These are phyloP conservation scores for Triplophysa bombifrons DNA, from an alignment of 2,797 vertebrate genomes.

Conservation along the genomic window DNA sequence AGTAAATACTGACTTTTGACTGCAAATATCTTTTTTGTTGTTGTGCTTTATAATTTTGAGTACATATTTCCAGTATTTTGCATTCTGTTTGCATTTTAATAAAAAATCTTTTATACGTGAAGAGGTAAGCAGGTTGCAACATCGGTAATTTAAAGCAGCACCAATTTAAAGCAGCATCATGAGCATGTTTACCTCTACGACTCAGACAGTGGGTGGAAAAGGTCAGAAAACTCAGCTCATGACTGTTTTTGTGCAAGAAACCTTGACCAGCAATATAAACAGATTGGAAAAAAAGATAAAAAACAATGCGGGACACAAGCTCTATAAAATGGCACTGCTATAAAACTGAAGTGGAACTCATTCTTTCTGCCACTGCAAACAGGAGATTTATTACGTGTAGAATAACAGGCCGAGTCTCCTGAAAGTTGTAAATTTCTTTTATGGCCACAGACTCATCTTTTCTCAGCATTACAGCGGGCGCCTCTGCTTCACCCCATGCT, in stretches of 20 bases:
- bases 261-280: background rate
- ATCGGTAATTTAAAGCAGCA: background rate
- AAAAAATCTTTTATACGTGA: background rate
- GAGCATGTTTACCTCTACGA: background rate
- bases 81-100: background rate
- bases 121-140: background rate
- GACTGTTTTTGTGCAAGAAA: background rate
- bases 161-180: background rate
- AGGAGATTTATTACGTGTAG: slow-evolving; percentile 33
- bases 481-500: background rate
- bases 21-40: too few relatives aligned
- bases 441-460: slow-evolving; percentile 59
- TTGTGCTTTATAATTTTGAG: background rate
- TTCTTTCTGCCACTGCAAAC: slow-evolving; percentile 21
- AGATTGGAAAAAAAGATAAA: background rate
- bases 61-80: background rate
- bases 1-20: too few relatives aligned
- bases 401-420: slow-evolving; percentile 1
- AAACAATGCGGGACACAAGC: background rate
- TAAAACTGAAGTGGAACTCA: slow-evolving; percentile 7
- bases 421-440: slow-evolving; percentile 62
- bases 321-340: slow-evolving; percentile 20
- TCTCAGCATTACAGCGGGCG: background rate
- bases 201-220: background rate
- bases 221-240: background rate